phyloP scores from a whole-genome alignment of 2,888 invertebrate species.

The Athalia circularis region DNA sequence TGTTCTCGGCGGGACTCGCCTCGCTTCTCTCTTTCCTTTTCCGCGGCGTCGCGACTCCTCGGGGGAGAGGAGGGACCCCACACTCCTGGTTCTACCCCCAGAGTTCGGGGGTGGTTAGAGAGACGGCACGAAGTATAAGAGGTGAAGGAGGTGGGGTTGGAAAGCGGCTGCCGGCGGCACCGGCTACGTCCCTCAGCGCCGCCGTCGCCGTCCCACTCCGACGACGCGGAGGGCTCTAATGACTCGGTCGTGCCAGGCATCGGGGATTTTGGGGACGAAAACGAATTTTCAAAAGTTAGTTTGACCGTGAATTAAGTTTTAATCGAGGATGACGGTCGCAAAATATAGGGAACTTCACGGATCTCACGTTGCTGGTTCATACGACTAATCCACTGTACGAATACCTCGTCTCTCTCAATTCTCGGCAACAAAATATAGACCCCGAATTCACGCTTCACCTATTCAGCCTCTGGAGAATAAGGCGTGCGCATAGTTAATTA shows the following conservation, averaged over 20 bases:
- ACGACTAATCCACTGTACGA: too few species aligned
- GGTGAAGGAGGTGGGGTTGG: neutral
- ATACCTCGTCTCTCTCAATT: too few species aligned
- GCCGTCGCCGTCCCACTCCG: neutral
- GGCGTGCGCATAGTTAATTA: too few species aligned
- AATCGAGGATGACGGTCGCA: neutral
- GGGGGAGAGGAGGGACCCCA: neutral
- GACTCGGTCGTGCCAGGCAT: neutral
- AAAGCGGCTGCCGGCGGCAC: neutral
- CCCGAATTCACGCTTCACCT: too few species aligned
- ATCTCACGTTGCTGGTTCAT: too few species aligned
- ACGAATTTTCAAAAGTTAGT: neutral
- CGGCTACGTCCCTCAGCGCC: neutral
- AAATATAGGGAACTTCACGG: neutral
- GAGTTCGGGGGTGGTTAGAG: neutral
- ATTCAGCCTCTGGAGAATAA: too few species aligned
- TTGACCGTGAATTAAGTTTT: conserved; percentile 16
- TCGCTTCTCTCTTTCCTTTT: neutral
- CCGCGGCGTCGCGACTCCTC: neutral
- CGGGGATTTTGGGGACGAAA: too few species aligned
- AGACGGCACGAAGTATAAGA: conserved; percentile 8
- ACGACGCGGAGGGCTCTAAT: neutral
- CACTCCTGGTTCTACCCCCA: too few species aligned
- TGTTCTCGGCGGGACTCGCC: conserved; percentile 7
- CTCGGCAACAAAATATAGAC: too few species aligned